Evolutionary conservation across 2,113 vertebrate species (phyloP), one percentile per base, ranked within the genome.

Genomic region (Lampris incognitus): DNA sequence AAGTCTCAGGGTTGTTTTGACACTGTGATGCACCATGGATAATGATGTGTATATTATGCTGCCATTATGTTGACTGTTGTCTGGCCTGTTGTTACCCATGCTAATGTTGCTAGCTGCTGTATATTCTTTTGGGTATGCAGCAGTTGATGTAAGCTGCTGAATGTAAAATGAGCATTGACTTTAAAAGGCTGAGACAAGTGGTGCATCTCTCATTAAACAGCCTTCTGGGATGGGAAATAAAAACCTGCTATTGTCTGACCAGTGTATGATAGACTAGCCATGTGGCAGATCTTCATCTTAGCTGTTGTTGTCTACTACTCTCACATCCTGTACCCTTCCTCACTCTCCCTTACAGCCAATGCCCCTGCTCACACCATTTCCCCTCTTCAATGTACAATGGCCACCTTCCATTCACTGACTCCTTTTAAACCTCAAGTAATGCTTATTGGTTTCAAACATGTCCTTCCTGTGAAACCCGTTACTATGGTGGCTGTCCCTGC

Each of bases 361-460:
- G 24, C 11, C 67, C 60, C 71, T 64, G 62, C 77, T 81, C 79
- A 66, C 74, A 74, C 78, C 86, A 44, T 51, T 63, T 13, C 81
- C 69, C 69, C 81, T 79, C 88, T 88, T 84, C 82, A 77, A 68
- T 42, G 67, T 37, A 90, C 79, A 50, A 83, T 81, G 66, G 68
- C 70, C 86, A 78, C 50, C 85, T 67, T 85, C 88, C 84, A 66
- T 89, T 72, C 85, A 81, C 82, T 80, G 87, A 79, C 85, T 75
- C 76, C 69, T 79, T 86, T 81, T 79, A 85, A 56, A 87, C 79
- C 82, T 82, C 79, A 72, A 84, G 84, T 81, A 73, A 67, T 37
- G 76, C 91, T 91, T 92, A 92, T 92, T 90, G 2, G 77, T 44
- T 85, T 83, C 81, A 84, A 90, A 89, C 91, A 92, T 83, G 56